Base-by-base conservation (phyloP, 2,888 invertebrate species). In the Dicyrtomina minuta region DNA sequence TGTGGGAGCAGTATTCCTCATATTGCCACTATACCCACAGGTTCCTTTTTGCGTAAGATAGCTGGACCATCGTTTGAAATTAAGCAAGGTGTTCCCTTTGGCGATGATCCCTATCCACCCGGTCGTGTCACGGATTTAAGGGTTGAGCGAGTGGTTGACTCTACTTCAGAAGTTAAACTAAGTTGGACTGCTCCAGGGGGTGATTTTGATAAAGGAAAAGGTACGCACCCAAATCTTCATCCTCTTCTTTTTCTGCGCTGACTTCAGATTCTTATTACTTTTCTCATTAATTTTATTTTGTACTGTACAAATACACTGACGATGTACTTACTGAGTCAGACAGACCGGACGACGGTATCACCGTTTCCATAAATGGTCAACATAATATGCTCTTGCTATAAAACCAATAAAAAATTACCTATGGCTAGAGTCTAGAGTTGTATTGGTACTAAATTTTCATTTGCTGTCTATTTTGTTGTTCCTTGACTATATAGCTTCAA, bases 141-240 rank as follows among this genome's bases (percentile, higher is more conserved):
- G 5, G 79, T 81, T 26, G 78, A 78, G 20, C 64, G 75, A 27
- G 76, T 80, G 15, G 74, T 78, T 56, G 78, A 79, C 58, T 77
- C 76, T 27, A 72, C 76, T 10, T 76, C 78, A 24, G 77, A 79
- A 70, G 79, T 81, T 27, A 80, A 79, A 60, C 72, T 81, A 22
- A 77, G 77, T 51, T 81, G 81, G 81, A 80, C 80, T 22, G 80
- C 81, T 15, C 80, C 81, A 17, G 81, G 81, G 20, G 80, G 80
- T 8, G 79, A 81, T 71, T 79, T 79, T 66, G 81, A 81, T 73
- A 75, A 78, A 70, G 81, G 81, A 60, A 79, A 75, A 79, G 81
- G 80, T 80, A 70, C 39, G 61, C 58, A 56, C 66, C 49, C 51
- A 65, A 53, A 43, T 27, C 46, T 46, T 17, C 46, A 46, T 17